A percentile compares a stretch with the other conserved stretches of the same genome.
These are phyloP conservation scores for Carassius carassius DNA, from an alignment of 2,113 vertebrate species.

Conservation along the genomic window DNA sequence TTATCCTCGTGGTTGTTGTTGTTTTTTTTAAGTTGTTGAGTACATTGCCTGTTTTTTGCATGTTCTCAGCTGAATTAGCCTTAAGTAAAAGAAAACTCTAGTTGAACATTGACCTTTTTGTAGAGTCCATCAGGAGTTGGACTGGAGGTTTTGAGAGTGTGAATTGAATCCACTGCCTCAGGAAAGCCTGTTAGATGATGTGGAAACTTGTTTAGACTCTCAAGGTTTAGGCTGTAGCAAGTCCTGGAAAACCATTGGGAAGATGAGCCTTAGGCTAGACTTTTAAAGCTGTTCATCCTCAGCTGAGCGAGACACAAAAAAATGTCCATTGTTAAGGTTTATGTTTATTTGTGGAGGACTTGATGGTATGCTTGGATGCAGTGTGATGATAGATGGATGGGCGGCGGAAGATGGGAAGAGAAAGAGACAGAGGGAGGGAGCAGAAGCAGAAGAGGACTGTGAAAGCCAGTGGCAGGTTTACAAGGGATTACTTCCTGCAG, in stretches of 20 bases:
- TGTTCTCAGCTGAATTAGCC: not conserved
- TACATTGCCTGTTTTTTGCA: slow-evolving; percentile 7
- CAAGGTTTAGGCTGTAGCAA: slow-evolving; percentile 49
- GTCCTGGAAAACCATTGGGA: slow-evolving; percentile 60
- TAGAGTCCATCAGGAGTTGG: not conserved
- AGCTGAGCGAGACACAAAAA: not conserved
- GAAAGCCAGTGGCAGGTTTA: slow-evolving; percentile 77
- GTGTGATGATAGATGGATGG: slow-evolving; percentile 56
- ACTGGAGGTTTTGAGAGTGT: slow-evolving; percentile 40
- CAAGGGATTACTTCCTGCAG: slow-evolving; percentile 79
- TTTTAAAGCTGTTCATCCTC: not conserved
- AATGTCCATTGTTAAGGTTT: slow-evolving; percentile 53
- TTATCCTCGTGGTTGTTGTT: too few relatives aligned
- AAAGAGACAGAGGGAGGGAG: not conserved
- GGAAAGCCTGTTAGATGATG: slow-evolving; percentile 46
- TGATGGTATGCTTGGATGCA: slow-evolving; percentile 48
- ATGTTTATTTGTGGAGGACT: slow-evolving; percentile 47
- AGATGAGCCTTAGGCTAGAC: slow-evolving; percentile 50
- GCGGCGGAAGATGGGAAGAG: not conserved
- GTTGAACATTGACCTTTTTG: slow-evolving; percentile 5
- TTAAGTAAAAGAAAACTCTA: not conserved
- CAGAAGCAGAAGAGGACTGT: slow-evolving; percentile 64
- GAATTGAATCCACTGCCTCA: not conserved
- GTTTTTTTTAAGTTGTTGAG: not conserved
- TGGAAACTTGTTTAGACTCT: slow-evolving; percentile 54